Conservation (phyloP, 2,113 vertebrate species). For the Maccullochella peelii region DNA sequence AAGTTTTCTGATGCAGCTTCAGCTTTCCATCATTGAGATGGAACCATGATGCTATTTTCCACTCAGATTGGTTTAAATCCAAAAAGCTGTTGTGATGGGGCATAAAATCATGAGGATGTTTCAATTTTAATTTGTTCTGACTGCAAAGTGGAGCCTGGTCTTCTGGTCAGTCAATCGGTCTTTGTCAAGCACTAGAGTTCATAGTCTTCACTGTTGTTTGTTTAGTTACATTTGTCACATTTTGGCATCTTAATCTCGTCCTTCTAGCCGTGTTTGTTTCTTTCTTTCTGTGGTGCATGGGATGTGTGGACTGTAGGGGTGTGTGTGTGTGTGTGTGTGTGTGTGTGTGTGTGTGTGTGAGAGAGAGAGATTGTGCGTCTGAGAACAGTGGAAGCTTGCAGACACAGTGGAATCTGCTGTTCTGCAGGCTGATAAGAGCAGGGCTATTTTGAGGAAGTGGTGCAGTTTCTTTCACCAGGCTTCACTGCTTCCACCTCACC, state of each 20-base stretch:
- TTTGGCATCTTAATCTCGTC: slow-evolving; percentile 1
- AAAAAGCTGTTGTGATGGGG: background rate
- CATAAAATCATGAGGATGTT: background rate
- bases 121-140: background rate
- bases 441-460: slow-evolving; percentile 59
- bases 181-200: background rate
- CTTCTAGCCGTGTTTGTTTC: background rate
- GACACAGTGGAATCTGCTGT: slow-evolving; percentile 39
- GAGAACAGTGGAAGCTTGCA: slow-evolving; percentile 26
- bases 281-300: background rate
- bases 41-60: slow-evolving; percentile 1
- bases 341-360: background rate
- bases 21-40: background rate
- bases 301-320: background rate
- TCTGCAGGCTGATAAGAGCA: slow-evolving; percentile 53
- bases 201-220: background rate
- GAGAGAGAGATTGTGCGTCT: background rate
- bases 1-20: background rate
- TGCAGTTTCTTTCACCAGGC: slow-evolving; percentile 33
- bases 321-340: background rate
- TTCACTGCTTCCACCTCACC: slow-evolving; percentile 28
- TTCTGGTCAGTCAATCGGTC: background rate
- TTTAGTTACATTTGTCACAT: background rate
- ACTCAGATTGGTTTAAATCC: slow-evolving; percentile 1
- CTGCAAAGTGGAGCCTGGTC: background rate